These are phyloP conservation scores for Macroramphosus scolopax DNA, from an alignment of 2,797 vertebrate species.

Conservation along the genomic window DNA sequence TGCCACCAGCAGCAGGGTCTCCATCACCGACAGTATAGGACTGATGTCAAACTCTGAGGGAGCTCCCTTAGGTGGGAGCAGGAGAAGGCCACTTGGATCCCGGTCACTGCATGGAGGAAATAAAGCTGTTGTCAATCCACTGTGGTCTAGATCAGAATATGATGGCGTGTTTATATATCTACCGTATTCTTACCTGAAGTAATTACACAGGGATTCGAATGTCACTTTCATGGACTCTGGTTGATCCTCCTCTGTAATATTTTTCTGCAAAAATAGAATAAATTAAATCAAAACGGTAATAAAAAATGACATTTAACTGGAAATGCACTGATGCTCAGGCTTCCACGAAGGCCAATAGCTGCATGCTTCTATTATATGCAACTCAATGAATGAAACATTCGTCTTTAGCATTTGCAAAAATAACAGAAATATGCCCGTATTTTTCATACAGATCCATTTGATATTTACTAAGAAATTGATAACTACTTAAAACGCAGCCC, in stretches of 20 bases:
- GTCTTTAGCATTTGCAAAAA: too few species aligned
- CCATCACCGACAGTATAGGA: constrained; percentile 88
- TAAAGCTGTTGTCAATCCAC: neutral
- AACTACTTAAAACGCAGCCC: too few species aligned
- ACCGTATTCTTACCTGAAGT: constrained; percentile 86
- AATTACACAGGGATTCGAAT: constrained; percentile 92
- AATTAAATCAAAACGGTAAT: neutral
- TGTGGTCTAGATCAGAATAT: neutral
- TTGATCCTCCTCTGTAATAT: constrained; percentile 90
- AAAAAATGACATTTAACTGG: too few species aligned
- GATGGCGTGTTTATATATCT: neutral
- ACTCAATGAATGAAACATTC: too few species aligned
- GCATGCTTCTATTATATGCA: too few species aligned
- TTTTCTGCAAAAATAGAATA: constrained; percentile 82
- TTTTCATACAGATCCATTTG: too few species aligned
- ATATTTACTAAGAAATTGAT: too few species aligned
- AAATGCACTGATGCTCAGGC: too few species aligned
- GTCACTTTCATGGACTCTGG: constrained; percentile 89
- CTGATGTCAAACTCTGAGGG: constrained; percentile 81
- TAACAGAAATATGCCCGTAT: too few species aligned
- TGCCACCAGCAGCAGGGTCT: constrained; percentile 87
- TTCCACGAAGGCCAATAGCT: too few species aligned
- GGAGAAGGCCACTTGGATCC: constrained; percentile 90
- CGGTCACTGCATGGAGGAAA: constrained; percentile 79
- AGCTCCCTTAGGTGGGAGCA: constrained; percentile 89